phyloP scores from a whole-genome alignment of 2,113 vertebrate genomes.

The Ascaphus truei region DNA sequence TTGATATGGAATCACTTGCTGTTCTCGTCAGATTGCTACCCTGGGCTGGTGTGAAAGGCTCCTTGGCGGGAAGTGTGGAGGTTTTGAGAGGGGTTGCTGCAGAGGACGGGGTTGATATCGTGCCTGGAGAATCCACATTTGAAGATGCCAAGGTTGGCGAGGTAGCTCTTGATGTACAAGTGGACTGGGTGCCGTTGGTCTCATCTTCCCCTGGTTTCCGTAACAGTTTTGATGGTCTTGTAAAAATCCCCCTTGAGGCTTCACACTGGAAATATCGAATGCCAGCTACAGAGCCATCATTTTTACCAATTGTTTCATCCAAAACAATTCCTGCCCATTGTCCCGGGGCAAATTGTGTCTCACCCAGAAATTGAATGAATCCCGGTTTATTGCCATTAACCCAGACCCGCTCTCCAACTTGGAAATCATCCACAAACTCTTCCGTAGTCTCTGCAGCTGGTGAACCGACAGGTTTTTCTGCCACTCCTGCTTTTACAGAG shows the following conservation, averaged over 20 bases:
- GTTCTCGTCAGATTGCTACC: slow-evolving; percentile 80
- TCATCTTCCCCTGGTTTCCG: slow-evolving; percentile 77
- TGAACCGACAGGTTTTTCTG: slow-evolving; percentile 60
- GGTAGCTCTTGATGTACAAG: slow-evolving; percentile 66
- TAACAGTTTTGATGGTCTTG: slow-evolving; percentile 87
- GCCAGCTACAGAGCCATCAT: slow-evolving; percentile 91
- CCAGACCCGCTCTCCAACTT: slow-evolving; percentile 93
- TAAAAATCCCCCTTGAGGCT: slow-evolving; percentile 88
- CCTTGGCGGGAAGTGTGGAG: slow-evolving; percentile 50
- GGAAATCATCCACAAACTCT: slow-evolving; percentile 77
- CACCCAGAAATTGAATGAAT: slow-evolving; percentile 89
- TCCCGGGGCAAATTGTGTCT: slow-evolving; percentile 93
- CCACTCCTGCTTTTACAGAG: slow-evolving; percentile 55
- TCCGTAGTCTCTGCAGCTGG: slow-evolving; percentile 60
- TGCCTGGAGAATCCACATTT: slow-evolving; percentile 38
- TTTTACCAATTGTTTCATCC: slow-evolving; percentile 96
- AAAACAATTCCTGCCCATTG: slow-evolving; percentile 96
- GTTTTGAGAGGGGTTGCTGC: slow-evolving; percentile 55
- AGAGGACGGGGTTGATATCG: slow-evolving; percentile 35
- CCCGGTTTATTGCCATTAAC: slow-evolving; percentile 96
- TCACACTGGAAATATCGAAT: slow-evolving; percentile 96
- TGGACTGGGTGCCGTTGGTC: slow-evolving; percentile 73
- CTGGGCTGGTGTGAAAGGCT: slow-evolving; percentile 52
- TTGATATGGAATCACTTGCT: slow-evolving; percentile 88
- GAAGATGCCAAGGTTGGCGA: slow-evolving; percentile 75